phyloP scores from a whole-genome alignment of 2,888 invertebrate species.

The Neoascia interrupta region DNA sequence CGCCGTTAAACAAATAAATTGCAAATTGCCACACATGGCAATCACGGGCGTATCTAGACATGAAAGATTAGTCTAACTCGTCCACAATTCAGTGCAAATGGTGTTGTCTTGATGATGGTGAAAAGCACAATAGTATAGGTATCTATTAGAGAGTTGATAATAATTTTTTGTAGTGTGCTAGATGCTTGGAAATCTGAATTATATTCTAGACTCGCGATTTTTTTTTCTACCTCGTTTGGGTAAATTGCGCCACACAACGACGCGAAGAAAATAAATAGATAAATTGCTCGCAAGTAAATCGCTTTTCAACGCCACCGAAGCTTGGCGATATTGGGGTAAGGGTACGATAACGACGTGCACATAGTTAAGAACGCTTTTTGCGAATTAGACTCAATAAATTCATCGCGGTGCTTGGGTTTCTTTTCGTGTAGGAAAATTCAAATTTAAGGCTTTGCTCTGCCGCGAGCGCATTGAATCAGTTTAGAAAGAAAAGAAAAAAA shows the following conservation, averaged over 20 bases:
- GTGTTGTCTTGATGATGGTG: slow-evolving; percentile 33
- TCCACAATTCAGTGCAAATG: too few species aligned
- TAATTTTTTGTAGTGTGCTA: slow-evolving; percentile 19
- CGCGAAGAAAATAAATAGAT: too few species aligned
- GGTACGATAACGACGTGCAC: too few species aligned
- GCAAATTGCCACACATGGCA: slow-evolving; percentile 34
- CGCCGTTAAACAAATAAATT: slow-evolving; percentile 49
- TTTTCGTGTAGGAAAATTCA: too few species aligned
- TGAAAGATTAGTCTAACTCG: too few species aligned
- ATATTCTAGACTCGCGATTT: not conserved
- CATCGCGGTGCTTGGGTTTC: not conserved
- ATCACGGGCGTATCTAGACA: not conserved
- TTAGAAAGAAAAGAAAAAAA: too few species aligned
- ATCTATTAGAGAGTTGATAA: slow-evolving; percentile 26
- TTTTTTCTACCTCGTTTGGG: not conserved
- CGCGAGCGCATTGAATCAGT: too few species aligned
- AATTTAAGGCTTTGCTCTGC: too few species aligned
- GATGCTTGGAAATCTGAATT: slow-evolving; percentile 10
- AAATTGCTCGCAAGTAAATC: too few species aligned
- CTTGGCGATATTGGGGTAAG: too few species aligned
- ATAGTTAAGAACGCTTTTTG: slow-evolving; percentile 15
- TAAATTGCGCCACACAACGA: not conserved
- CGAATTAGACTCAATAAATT: slow-evolving; percentile 25
- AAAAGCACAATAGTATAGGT: slow-evolving; percentile 31
- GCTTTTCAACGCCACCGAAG: too few species aligned